Percentiles rank a stretch among this genome's conserved stretches.
phyloP scores from a whole-genome alignment of 2,797 vertebrate genomes.

The Alauda arvensis region DNA sequence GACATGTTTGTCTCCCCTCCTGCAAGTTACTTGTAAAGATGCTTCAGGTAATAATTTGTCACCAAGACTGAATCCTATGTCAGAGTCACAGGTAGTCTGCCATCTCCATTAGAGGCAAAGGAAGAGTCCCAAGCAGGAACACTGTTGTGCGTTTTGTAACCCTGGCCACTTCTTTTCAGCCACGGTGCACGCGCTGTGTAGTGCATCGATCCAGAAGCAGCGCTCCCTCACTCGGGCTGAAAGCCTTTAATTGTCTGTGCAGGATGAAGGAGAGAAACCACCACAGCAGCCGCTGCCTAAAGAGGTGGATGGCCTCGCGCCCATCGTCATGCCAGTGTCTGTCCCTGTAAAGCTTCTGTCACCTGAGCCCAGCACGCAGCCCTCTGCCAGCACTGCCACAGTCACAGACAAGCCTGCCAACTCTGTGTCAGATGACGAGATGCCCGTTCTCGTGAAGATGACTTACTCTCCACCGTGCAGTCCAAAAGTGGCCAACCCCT shows the following conservation, averaged over 20 bases:
- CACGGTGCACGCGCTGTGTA: background rate
- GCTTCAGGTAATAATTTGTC: background rate
- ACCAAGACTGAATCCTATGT: background rate
- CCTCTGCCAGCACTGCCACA: slow-evolving; percentile 70
- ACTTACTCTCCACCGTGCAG: slow-evolving; percentile 74
- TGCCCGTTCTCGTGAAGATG: slow-evolving; percentile 79
- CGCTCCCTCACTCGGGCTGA: slow-evolving; percentile 66
- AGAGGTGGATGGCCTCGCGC: slow-evolving; percentile 73
- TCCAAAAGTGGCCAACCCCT: slow-evolving; percentile 75
- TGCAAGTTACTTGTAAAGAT: background rate
- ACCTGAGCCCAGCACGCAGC: slow-evolving; percentile 76
- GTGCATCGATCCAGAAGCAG: background rate
- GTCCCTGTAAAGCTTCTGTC: slow-evolving; percentile 85
- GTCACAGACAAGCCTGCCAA: slow-evolving; percentile 75
- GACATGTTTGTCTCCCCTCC: background rate
- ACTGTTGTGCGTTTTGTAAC: slow-evolving; percentile 1
- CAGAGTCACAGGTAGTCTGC: background rate
- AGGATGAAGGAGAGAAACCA: slow-evolving; percentile 81
- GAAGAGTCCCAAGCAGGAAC: background rate
- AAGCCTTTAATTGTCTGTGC: slow-evolving; percentile 81
- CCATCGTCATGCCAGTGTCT: slow-evolving; percentile 88
- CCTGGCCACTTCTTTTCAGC: slow-evolving; percentile 35
- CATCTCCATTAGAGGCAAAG: background rate
- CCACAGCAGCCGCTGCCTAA: slow-evolving; percentile 67
- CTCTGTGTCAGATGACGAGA: slow-evolving; percentile 78